These are phyloP conservation scores for Aphis craccivora DNA, from an alignment of 1,140 invertebrate genomes.

Conservation along the genomic window DNA sequence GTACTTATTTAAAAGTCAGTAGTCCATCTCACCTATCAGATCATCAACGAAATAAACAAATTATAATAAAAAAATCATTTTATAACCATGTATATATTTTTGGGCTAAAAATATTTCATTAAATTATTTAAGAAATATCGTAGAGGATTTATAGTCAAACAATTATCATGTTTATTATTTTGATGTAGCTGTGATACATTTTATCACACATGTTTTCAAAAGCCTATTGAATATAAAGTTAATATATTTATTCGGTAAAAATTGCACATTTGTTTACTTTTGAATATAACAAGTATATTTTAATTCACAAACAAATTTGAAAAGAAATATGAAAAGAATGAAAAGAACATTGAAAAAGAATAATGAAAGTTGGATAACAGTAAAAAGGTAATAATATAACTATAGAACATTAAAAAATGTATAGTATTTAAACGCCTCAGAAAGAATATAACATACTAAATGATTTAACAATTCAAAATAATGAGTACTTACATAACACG, in stretches of 20 bases:
- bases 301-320: background rate
- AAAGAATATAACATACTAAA: background rate
- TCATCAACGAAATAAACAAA: no score
- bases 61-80: no score
- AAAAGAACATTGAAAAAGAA: no score
- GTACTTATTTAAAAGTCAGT: no score
- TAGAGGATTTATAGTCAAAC: background rate
- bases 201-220: background rate
- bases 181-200: background rate
- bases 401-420: background rate
- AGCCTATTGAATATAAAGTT: no score
- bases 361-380: no score
- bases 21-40: no score
- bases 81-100: background rate
- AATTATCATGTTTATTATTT: background rate
- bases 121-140: background rate
- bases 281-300: background rate
- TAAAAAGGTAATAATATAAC: background rate
- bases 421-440: background rate
- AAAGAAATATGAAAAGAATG: no score
- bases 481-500: background rate
- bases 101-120: background rate
- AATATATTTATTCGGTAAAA: background rate
- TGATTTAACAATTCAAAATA: background rate
- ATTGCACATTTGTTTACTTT: background rate